Base-by-base conservation (phyloP, 2,113 vertebrate genomes). In the Oophaga pumilio region DNA sequence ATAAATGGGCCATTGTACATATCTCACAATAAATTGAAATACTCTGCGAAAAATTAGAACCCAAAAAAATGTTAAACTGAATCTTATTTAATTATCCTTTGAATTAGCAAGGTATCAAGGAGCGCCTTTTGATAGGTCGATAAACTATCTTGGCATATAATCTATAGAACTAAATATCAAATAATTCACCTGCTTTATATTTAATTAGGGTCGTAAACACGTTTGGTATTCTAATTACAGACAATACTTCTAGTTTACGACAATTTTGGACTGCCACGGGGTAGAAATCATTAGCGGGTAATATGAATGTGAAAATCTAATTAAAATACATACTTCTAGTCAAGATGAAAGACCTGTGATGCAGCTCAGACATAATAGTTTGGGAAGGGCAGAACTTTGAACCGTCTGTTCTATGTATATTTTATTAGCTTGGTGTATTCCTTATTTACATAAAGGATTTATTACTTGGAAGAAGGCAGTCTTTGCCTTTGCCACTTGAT, bases 351-450 rank as follows among this genome's bases (percentile, higher is more conserved):
- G 85, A 86, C 57, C 24, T n/a, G 52, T 86, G 85, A 85, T 60
- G 59, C 60, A 56, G 50, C 62, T 86, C 85, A 86, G 18, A 80
- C 74, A 86, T 86, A 79, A 86, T 86, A 68, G 59, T 78, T 86
- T 86, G 59, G 85, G 85, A 86, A 68, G 76, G 85, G 49, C n/a
- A 86, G 53, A 86, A 78, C 74, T 78, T 52, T 52, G 85, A 86
- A 24, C 85, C 49, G 50, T 79, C 74, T 69, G 76, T 86, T 79
- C 85, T 62, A 86, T 86, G 74, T 57, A 86, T 86, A 86, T 86
- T 86, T 86, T 79, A 86, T 78, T 86, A 86, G 74, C 76, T 33
- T 52, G n/a, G 85, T 69, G 62, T 79, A 79, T 85, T 85, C 28
- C 43, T 50, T 77, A 85, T 77, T 85, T 86, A 86, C 76, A 86